Evolutionary conservation across 2,113 vertebrate species (phyloP).

Genomic region (Apodemus sylvaticus): DNA sequence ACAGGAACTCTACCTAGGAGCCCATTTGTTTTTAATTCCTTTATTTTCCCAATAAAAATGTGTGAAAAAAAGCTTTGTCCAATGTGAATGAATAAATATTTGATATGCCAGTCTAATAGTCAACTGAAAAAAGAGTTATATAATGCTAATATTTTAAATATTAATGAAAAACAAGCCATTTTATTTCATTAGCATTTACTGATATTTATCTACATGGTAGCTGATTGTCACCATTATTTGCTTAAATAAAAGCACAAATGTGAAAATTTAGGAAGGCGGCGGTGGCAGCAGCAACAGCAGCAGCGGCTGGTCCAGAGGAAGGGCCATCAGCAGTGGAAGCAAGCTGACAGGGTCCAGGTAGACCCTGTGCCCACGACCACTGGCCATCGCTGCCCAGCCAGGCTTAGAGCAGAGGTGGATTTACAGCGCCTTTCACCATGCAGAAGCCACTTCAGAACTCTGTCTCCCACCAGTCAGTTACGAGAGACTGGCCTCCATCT

Average conservation of each 20-base stretch:
- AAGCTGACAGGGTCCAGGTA: too few relatives aligned
- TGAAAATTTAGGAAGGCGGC: too few relatives aligned
- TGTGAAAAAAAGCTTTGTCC: neutral
- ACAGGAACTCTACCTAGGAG: neutral
- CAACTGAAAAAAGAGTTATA: neutral
- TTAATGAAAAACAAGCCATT: slow-evolving; percentile 43
- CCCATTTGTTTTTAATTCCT: neutral
- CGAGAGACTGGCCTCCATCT: too few relatives aligned
- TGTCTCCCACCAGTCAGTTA: too few relatives aligned
- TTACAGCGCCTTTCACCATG: too few relatives aligned
- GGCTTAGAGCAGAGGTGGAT: too few relatives aligned
- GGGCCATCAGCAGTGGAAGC: too few relatives aligned
- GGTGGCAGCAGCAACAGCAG: too few relatives aligned
- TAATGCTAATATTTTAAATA: slow-evolving; percentile 28
- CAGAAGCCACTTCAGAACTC: too few relatives aligned
- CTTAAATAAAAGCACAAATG: slow-evolving; percentile 42
- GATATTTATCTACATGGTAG: neutral
- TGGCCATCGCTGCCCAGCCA: too few relatives aligned
- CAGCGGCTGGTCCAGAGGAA: too few relatives aligned
- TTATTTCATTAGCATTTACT: slow-evolving; percentile 5
- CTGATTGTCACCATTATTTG: neutral
- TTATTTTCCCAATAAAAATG: neutral
- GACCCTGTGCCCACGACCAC: too few relatives aligned
- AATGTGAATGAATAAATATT: slow-evolving; percentile 25
- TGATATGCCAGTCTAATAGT: neutral